Evolutionary conservation across 2,888 invertebrate species (phyloP).

Genomic region (Mamestra brassicae): DNA sequence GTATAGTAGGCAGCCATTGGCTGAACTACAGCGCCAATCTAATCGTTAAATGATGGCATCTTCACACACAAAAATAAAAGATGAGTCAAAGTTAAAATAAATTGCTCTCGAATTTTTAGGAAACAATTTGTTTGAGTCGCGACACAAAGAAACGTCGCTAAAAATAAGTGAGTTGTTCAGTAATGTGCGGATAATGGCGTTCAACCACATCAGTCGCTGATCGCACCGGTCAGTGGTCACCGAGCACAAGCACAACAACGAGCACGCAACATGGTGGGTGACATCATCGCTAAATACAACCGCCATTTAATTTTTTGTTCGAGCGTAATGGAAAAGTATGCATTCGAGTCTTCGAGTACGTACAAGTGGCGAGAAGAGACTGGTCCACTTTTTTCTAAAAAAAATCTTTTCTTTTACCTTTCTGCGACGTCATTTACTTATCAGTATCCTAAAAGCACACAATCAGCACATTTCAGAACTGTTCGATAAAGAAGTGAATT

Average conservation of each 20-base stretch:
- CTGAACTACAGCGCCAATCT: too few species aligned
- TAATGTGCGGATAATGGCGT: slow-evolving; percentile 23
- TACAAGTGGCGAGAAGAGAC: not conserved
- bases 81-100: slow-evolving; percentile 8
- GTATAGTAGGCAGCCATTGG: not conserved
- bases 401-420: not conserved
- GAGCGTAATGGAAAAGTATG: slow-evolving; percentile 10
- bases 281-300: slow-evolving; percentile 32
- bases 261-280: not conserved
- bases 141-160: slow-evolving; percentile 27
- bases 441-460: not conserved
- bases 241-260: not conserved
- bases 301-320: slow-evolving; percentile 16
- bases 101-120: slow-evolving; percentile 14
- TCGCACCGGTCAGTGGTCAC: not conserved
- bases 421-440: slow-evolving; percentile 1
- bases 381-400: not conserved
- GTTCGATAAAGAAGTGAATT: not conserved
- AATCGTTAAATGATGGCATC: not conserved
- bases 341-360: not conserved
- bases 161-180: slow-evolving; percentile 24
- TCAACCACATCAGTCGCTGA: not conserved
- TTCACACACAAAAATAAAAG: not conserved
- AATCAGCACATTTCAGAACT: not conserved
- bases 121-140: slow-evolving; percentile 21